Evolutionary conservation across 2,797 vertebrate genomes (phyloP).

Genomic region (Brachyrhaphis roseni): DNA sequence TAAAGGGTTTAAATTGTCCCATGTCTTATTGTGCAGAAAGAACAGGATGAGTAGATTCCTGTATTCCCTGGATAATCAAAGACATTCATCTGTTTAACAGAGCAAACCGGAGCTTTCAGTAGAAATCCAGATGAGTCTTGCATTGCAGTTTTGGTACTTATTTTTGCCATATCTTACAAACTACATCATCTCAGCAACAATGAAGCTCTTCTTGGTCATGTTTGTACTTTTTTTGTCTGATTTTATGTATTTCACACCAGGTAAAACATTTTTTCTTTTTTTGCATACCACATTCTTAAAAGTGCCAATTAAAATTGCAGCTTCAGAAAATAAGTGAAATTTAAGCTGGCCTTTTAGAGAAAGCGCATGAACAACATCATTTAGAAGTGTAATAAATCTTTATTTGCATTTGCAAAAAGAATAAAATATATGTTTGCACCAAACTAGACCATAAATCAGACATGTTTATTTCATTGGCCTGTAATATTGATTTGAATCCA

Average conservation of each 20-base stretch:
- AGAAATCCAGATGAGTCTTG: conserved; percentile 76
- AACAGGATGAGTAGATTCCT: conserved; percentile 59
- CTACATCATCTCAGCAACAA: not conserved
- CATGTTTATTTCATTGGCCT: not conserved
- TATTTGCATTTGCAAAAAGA: not conserved
- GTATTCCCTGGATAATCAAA: conserved; percentile 63
- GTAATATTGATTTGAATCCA: not conserved
- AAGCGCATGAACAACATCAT: not conserved
- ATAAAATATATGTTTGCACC: not conserved
- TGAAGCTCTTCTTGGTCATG: not conserved
- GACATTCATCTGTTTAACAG: conserved; percentile 76
- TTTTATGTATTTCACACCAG: not conserved
- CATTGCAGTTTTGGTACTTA: conserved; percentile 6
- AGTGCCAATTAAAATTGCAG: not conserved
- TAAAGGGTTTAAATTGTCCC: conserved; percentile 47
- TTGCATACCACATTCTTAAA: not conserved
- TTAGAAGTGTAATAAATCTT: not conserved
- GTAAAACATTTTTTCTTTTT: not conserved
- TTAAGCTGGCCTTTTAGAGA: not conserved
- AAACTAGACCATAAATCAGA: not conserved
- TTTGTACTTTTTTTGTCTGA: not conserved
- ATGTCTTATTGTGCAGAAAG: conserved; percentile 37
- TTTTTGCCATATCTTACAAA: conserved; percentile 19
- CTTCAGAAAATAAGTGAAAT: conserved; percentile 2
- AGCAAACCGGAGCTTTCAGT: conserved; percentile 47